These are phyloP conservation scores for Pristionchus fissidentatus DNA, from an alignment of 2,888 invertebrate genomes.

Conservation along the genomic window DNA sequence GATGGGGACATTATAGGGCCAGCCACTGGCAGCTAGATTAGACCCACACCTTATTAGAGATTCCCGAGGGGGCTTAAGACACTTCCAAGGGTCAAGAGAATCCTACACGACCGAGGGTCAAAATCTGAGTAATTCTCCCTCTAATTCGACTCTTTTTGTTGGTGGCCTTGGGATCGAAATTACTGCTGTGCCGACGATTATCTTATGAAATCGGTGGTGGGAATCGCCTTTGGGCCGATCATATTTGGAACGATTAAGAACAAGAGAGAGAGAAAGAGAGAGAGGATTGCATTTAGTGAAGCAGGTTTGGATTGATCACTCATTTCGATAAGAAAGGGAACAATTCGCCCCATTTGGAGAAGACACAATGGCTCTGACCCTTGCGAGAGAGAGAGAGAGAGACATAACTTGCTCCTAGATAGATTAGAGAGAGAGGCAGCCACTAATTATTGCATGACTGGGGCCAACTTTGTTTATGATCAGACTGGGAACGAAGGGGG, in stretches of 20 bases:
- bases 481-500: constrained; percentile 6
- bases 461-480: constrained; percentile 39
- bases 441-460: not conserved
- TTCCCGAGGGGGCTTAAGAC: not conserved
- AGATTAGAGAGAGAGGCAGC: too few species aligned
- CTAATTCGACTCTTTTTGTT: constrained; percentile 2
- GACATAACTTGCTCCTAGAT: constrained; percentile 30
- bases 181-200: not conserved
- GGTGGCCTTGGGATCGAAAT: not conserved
- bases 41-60: not conserved
- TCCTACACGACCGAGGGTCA: too few species aligned
- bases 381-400: not conserved
- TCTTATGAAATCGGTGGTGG: constrained; percentile 34
- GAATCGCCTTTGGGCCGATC: too few species aligned
- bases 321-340: constrained; percentile 35
- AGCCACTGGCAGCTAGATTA: too few species aligned
- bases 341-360: too few species aligned
- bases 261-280: too few species aligned
- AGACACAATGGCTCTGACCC: constrained; percentile 8
- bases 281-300: constrained; percentile 16
- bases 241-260: constrained; percentile 41
- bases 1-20: too few species aligned
- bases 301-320: constrained; percentile 26
- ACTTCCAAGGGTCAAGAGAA: constrained; percentile 30
- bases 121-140: too few species aligned